Percentiles rank a stretch among this genome's conserved stretches.
Conservation (phyloP, 1,140 invertebrate species). For the Diploscapter pachys region DNA sequence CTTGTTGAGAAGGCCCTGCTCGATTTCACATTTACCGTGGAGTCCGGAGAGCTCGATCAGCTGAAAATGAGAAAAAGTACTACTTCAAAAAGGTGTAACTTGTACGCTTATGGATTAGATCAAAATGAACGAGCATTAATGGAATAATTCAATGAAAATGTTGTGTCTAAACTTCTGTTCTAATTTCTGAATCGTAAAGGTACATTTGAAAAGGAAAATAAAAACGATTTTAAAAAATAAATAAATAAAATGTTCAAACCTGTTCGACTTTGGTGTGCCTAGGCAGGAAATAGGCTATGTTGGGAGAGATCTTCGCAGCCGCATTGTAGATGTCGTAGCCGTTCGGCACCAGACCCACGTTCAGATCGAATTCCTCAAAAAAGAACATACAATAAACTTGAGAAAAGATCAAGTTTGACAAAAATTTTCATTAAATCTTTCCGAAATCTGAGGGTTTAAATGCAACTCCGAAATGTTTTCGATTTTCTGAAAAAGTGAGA, state of each 20-base stretch:
- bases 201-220: not conserved
- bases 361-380: conserved; percentile 22
- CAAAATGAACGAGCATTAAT: not conserved
- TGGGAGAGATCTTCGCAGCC: conserved; percentile 69
- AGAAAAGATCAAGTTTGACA: too few species aligned
- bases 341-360: conserved; percentile 34
- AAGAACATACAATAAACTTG: not conserved
- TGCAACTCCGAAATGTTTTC: too few species aligned
- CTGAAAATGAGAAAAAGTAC: conserved; percentile 62
- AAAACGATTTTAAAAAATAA: not conserved
- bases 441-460: too few species aligned
- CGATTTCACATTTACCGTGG: conserved; percentile 79
- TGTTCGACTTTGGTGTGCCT: conserved; percentile 80
- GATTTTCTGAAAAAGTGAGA: too few species aligned
- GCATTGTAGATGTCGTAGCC: conserved; percentile 66
- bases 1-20: conserved; percentile 83
- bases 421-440: too few species aligned
- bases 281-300: conserved; percentile 84
- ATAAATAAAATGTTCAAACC: conserved; percentile 62
- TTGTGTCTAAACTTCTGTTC: not conserved
- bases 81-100: not conserved
- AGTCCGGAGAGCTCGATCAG: conserved; percentile 71
- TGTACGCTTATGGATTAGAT: not conserved
- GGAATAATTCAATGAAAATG: conserved; percentile 7
- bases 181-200: not conserved